phyloP scores from a whole-genome alignment of 2,888 invertebrate genomes.

The Drosophila atroscutellata region DNA sequence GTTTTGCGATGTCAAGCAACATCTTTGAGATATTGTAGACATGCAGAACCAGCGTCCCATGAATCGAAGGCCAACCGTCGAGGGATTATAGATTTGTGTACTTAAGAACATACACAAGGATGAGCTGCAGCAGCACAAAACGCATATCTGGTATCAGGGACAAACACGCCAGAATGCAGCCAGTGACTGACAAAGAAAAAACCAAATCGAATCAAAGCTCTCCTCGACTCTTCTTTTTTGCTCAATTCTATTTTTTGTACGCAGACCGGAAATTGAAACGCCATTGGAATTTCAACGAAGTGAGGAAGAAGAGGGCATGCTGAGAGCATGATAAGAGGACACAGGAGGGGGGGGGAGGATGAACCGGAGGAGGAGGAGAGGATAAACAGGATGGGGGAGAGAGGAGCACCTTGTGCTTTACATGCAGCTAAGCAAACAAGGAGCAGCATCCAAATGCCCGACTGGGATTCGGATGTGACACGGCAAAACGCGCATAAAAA shows the following conservation, averaged over 20 bases:
- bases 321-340: neutral
- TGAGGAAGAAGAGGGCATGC: neutral
- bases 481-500: slow-evolving; percentile 53
- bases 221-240: neutral
- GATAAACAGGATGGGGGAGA: neutral
- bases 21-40: slow-evolving; percentile 1
- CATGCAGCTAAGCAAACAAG: slow-evolving; percentile 54
- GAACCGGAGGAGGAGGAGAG: neutral
- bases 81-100: slow-evolving; percentile 21
- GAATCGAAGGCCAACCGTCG: slow-evolving; percentile 1
- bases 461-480: slow-evolving; percentile 45
- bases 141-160: slow-evolving; percentile 29
- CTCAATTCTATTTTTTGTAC: slow-evolving; percentile 5
- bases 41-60: slow-evolving; percentile 2
- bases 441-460: slow-evolving; percentile 44
- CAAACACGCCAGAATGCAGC: slow-evolving; percentile 5
- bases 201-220: slow-evolving; percentile 32
- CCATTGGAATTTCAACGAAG: slow-evolving; percentile 60
- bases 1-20: neutral
- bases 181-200: slow-evolving; percentile 2
- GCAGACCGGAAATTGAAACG: slow-evolving; percentile 62
- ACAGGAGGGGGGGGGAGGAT: neutral
- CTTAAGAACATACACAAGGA: slow-evolving; percentile 4
- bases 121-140: neutral
- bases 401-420: slow-evolving; percentile 21